Percentiles rank a stretch among this genome's conserved stretches.
phyloP scores from a whole-genome alignment of 2,113 vertebrate species.

The Prionailurus viverrinus region DNA sequence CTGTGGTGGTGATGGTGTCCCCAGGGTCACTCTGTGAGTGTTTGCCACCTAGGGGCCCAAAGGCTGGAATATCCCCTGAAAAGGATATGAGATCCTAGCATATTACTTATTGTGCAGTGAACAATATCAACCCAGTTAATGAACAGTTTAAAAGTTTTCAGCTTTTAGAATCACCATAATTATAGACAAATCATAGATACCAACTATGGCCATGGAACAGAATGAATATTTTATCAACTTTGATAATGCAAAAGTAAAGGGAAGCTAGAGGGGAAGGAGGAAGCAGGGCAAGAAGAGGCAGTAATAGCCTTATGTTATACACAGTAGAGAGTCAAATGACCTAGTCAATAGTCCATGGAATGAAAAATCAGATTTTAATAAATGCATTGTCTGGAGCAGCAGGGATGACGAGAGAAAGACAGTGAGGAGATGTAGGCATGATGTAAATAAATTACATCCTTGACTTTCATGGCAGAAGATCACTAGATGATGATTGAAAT shows the following conservation, averaged over 20 bases:
- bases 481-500: neutral
- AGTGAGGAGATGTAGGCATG: neutral
- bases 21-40: neutral
- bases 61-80: neutral
- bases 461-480: neutral
- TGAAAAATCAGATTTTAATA: slow-evolving; percentile 22
- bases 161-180: neutral
- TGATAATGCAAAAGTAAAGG: neutral
- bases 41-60: neutral
- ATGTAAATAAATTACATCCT: neutral
- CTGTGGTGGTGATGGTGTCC: neutral
- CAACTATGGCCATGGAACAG: neutral
- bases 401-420: neutral
- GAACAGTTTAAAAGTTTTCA: neutral
- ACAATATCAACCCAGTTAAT: neutral
- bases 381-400: neutral
- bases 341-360: neutral
- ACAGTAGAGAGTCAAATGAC: neutral
- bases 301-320: neutral
- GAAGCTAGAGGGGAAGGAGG: neutral
- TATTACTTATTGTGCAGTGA: neutral
- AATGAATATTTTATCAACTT: neutral
- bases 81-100: neutral
- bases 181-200: neutral
- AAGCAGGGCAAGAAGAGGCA: neutral